phyloP scores from a whole-genome alignment of 1,140 invertebrate species.

The Zeugodacus cucurbitae region DNA sequence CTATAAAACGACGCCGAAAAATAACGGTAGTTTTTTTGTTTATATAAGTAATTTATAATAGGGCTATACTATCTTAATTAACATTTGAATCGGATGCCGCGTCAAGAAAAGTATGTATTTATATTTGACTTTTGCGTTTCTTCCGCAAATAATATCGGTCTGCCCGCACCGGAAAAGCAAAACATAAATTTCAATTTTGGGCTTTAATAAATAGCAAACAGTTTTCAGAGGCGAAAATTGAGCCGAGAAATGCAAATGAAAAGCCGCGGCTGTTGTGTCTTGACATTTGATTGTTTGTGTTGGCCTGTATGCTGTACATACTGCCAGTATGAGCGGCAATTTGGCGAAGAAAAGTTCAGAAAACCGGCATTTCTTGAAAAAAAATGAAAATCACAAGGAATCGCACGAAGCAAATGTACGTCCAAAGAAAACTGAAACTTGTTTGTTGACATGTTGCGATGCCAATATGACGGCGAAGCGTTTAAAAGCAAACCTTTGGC shows the following conservation, averaged over 20 bases:
- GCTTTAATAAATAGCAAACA: too few relatives aligned
- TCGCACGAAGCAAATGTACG: background rate
- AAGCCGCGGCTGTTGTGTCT: background rate
- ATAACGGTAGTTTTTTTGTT: background rate
- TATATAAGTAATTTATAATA: background rate
- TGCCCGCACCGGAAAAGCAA: too few relatives aligned
- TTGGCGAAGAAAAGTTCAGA: background rate
- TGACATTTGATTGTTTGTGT: too few relatives aligned
- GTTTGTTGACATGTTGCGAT: conserved; percentile 36
- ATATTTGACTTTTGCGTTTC: background rate
- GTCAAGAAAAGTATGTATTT: too few relatives aligned
- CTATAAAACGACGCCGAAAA: background rate
- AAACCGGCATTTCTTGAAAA: background rate
- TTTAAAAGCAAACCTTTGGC: conserved; percentile 9
- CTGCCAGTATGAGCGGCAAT: background rate
- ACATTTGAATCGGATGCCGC: background rate
- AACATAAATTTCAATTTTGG: too few relatives aligned
- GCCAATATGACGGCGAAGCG: conserved; percentile 27
- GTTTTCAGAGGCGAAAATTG: too few relatives aligned
- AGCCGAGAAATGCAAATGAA: background rate
- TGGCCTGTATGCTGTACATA: too few relatives aligned
- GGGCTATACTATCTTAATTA: background rate
- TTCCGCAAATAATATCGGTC: background rate
- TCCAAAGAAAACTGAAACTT: conserved; percentile 31
- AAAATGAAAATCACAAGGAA: background rate